Base-by-base conservation (phyloP, 23 tunicate genomes). In the Styela plicata region DNA sequence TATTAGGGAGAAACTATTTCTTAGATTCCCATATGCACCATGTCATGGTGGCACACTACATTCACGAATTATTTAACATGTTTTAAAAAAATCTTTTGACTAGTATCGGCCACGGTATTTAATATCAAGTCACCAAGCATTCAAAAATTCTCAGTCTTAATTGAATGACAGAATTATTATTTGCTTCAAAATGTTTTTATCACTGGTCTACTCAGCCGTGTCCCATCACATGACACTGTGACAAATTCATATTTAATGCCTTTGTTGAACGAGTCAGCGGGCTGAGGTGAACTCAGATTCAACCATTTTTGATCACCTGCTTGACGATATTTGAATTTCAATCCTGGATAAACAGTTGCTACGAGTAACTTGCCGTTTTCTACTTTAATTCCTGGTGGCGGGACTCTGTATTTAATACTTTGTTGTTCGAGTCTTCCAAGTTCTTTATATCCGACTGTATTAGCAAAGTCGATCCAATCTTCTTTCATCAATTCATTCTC, bases 321-420 rank as follows among this genome's bases (percentile, higher is more conserved):
- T 13, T 13, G 31, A 24, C 53, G 52, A 44, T 76, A 76, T 53
- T 76, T 76, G 81, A 44, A 76, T 44, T 53, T 36, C 21, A 76
- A 44, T 19, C 53, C 53, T 29, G 81, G 81, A 53, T 36, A 76
- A n/a, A 27, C 64, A 7, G 63, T 36, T 7, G 30, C 66, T 13
- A 76, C 16, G 13, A 36, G 16, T n/a, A 76, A 28, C 27, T 36
- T 36, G 30, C 44, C 81, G 0, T 29, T 57, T 24, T 23, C 19
- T 0, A 36, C 20, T 86, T 74, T 84, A 22, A 88, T 78, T 19
- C 97, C 92, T 18, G 97, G 97, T 31, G 97, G 97, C 34, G 97
- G 92, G 10, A 92, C 79, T 74, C 92, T 64, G 80, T 87, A 92
- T 1, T 74, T 25, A 23, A 92, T 78, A 20, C 66, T 65, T 31